Conservation (phyloP, 2,113 vertebrate genomes). For the Trachemys scripta region DNA sequence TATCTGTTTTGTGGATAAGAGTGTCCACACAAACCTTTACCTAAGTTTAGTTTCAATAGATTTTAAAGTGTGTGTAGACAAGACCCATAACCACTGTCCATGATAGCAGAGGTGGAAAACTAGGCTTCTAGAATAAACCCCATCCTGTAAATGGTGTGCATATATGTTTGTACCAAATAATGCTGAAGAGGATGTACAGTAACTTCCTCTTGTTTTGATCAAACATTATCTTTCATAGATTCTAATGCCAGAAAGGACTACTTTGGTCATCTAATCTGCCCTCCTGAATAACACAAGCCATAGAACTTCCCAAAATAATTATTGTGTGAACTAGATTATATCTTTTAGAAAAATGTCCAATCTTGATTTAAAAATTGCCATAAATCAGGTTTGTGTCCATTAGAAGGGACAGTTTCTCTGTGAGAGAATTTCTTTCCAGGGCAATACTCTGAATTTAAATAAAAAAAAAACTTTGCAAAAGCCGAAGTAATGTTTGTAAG, state of each 20-base stretch:
- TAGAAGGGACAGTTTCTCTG: neutral
- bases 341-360: neutral
- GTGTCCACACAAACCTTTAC: neutral
- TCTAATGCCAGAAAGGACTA: neutral
- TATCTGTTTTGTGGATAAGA: neutral
- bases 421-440: neutral
- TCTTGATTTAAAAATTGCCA: neutral
- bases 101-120: neutral
- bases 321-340: neutral
- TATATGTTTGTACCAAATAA: neutral
- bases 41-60: neutral
- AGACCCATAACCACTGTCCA: neutral
- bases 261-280: neutral
- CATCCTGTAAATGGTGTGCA: neutral
- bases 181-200: neutral
- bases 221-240: neutral
- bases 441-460: neutral
- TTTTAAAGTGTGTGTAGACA: accelerated
- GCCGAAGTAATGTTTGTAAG: neutral
- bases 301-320: neutral
- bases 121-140: neutral
- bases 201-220: neutral
- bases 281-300: neutral
- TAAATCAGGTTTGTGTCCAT: neutral
- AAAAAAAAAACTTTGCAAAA: neutral